Conservation (phyloP, 2,888 invertebrate species). For the Ophion slaviceki region DNA sequence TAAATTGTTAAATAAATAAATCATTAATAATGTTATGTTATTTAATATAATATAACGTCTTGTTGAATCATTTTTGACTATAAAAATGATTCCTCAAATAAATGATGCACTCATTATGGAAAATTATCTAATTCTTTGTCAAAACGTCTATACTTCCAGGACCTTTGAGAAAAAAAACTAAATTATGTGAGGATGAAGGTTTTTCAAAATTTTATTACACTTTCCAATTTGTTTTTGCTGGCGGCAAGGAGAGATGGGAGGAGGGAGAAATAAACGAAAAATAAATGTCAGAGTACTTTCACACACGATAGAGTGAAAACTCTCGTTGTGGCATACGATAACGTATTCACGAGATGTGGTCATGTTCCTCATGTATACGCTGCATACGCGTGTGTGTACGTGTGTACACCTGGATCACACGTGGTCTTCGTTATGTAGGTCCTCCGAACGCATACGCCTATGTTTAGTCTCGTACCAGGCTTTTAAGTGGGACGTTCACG, state of each 20-base stretch:
- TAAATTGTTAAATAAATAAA: too few relatives aligned
- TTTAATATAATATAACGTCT: too few relatives aligned
- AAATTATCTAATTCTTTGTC: background rate
- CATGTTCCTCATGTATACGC: conserved; percentile 36
- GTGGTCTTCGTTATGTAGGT: conserved; percentile 18
- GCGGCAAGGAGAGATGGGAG: too few relatives aligned
- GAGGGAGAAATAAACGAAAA: background rate
- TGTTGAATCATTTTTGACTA: too few relatives aligned
- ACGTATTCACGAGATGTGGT: conserved; percentile 68
- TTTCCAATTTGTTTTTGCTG: too few relatives aligned
- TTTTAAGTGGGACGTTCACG: conserved; percentile 62
- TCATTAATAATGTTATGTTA: too few relatives aligned
- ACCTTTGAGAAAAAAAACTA: background rate
- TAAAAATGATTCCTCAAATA: too few relatives aligned
- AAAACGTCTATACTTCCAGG: background rate
- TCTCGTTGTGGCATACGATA: conserved; percentile 57
- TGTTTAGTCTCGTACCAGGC: conserved; percentile 23
- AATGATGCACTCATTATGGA: too few relatives aligned
- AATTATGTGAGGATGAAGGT: too few relatives aligned
- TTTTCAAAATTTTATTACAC: too few relatives aligned
- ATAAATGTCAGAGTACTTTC: conserved; percentile 38
- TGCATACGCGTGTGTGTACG: conserved; percentile 4
- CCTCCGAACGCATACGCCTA: conserved; percentile 17
- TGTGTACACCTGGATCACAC: conserved; percentile 5
- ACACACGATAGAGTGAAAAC: conserved; percentile 65